phyloP scores from a whole-genome alignment of 2,888 invertebrate species.

The Panorpa germanica region DNA sequence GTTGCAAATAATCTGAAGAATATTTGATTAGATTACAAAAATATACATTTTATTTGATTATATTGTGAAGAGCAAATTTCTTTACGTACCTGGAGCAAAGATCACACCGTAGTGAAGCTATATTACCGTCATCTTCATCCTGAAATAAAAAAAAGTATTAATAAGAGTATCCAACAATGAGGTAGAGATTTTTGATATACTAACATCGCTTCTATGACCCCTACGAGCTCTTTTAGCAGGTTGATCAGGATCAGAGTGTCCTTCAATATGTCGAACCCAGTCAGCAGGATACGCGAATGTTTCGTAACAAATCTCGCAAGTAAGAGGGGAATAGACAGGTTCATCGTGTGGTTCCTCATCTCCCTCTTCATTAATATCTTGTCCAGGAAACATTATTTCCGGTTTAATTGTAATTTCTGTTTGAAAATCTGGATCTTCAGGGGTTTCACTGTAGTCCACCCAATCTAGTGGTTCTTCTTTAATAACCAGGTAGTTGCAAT shows the following conservation, averaged over 20 bases:
- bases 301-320: conserved; percentile 70
- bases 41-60: not conserved
- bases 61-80: not conserved
- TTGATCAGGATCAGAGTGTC: conserved; percentile 45
- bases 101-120: conserved; percentile 60
- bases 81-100: conserved; percentile 45
- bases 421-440: conserved; percentile 44
- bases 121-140: conserved; percentile 48
- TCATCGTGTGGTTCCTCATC: conserved; percentile 30
- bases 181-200: conserved; percentile 1
- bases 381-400: conserved; percentile 24
- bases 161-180: conserved; percentile 1
- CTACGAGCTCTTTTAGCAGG: conserved; percentile 27
- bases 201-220: conserved; percentile 21
- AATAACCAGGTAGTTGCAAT: conserved; percentile 13
- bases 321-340: conserved; percentile 49
- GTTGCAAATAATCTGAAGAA: conserved; percentile 38
- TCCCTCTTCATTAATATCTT: conserved; percentile 15
- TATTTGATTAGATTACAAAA: no score
- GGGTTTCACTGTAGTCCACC: conserved; percentile 45
- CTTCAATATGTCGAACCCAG: conserved; percentile 69
- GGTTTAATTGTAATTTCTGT: conserved; percentile 50
- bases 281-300: conserved; percentile 65
- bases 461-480: conserved; percentile 56
- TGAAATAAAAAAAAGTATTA: conserved; percentile 18